phyloP scores from a whole-genome alignment of 2,888 invertebrate genomes.

The Trichopoda pennipes region DNA sequence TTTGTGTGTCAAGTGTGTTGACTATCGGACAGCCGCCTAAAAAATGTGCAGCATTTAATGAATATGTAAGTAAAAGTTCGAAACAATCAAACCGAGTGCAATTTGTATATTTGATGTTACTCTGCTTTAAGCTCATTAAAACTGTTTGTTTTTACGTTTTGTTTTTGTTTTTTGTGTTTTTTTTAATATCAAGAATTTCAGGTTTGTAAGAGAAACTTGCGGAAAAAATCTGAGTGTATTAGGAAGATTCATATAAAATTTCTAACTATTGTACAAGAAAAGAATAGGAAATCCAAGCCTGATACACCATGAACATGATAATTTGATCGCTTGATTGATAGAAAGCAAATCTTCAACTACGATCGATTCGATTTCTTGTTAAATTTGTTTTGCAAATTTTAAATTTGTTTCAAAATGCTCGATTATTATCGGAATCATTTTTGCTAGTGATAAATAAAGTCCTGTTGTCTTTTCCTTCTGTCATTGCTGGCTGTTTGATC shows the following conservation, averaged over 20 bases:
- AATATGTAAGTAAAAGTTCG: conserved; percentile 74
- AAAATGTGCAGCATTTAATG: conserved; percentile 71
- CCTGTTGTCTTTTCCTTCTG: too few species aligned
- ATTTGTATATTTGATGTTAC: background rate
- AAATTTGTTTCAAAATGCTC: too few species aligned
- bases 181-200: conserved; percentile 24
- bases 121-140: background rate
- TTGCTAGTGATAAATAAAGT: too few species aligned
- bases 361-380: too few species aligned
- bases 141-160: background rate
- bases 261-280: background rate
- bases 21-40: conserved; percentile 39
- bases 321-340: too few species aligned
- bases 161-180: background rate
- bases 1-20: conserved; percentile 39
- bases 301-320: too few species aligned
- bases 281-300: too few species aligned
- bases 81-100: background rate
- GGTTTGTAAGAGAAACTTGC: conserved; percentile 5
- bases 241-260: background rate
- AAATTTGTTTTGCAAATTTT: too few species aligned
- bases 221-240: background rate
- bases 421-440: too few species aligned
- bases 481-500: too few species aligned
- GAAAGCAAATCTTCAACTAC: too few species aligned